Evolutionary conservation across 1,140 invertebrate genomes (phyloP), one percentile per base, ranked within the genome.

Genomic region (Oppia nitens): DNA sequence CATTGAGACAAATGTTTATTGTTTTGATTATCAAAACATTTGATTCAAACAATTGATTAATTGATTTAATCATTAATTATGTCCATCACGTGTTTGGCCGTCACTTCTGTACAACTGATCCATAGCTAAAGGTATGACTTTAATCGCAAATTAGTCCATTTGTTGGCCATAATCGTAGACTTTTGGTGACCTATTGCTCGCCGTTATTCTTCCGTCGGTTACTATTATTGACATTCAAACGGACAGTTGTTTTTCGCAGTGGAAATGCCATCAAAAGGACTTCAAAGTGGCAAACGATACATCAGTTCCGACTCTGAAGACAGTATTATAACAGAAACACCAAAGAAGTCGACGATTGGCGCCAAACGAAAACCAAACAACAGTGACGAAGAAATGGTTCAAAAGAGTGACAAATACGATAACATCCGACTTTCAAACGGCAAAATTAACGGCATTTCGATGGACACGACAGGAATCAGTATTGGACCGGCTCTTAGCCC

Each of bases 241-340:
- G n/a, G n/a, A n/a, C n/a, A n/a, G n/a, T n/a, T n/a, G n/a, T n/a
- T 53, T 48, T 54, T 61, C 49, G 50, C 55, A 2, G 14, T 40
- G 56, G 50, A 29, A 55, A 60, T 57, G 47, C 45, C 9, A 26
- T 47, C 25, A 23, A 26, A 26, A 25, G 45, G 56, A 27, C 25
- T 32, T 29, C 40, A 45, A 32, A 49, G 48, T 24, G 47, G 11
- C 24, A 51, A 20, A 23, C 12, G 49, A 17, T 40, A 9, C 32
- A 6, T 9, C 32, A 40, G 32, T 40, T 40, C 32, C 32, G 49
- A 51, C 3, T 23, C 49, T 2, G 25, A 23, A 2, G 49, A 51
- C 4, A 23, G 49, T 20, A 23, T 51, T 51, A 23, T 12, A n/a
- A 20, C 21, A 2, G 17, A 51, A 51, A 51, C 20, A 23, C 49